Conservation (phyloP, 1,140 invertebrate species). For the Trachymyrmex septentrionalis region DNA sequence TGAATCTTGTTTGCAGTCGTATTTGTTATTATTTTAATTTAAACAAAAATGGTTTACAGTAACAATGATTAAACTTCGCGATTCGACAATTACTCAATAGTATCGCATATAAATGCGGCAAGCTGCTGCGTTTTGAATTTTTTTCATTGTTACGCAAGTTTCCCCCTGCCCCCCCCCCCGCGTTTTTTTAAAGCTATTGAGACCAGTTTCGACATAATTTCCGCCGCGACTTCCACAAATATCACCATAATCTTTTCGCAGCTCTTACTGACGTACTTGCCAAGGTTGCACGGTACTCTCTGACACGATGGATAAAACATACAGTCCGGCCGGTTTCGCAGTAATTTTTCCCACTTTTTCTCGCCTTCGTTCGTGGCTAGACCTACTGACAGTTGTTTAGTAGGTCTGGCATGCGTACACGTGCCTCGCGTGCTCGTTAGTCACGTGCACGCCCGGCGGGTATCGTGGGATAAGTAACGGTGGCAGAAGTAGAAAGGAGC, state of each 20-base stretch:
- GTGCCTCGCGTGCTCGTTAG: conserved; percentile 67
- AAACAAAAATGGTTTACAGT: not conserved
- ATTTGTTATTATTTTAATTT: not conserved
- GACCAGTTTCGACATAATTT: conserved; percentile 52
- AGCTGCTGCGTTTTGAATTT: conserved; percentile 19
- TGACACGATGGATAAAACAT: conserved; percentile 48
- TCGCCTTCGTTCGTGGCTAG: conserved; percentile 51
- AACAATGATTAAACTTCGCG: conserved; percentile 10
- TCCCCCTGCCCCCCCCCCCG: no score
- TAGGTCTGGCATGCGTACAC: conserved; percentile 75
- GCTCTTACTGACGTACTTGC: conserved; percentile 41
- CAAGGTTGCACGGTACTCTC: conserved; percentile 69
- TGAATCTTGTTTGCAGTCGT: not conserved
- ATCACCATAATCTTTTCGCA: conserved; percentile 27
- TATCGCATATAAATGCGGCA: not conserved
- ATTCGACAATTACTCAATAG: conserved; percentile 45
- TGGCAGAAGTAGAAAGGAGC: conserved; percentile 51
- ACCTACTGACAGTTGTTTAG: conserved; percentile 62
- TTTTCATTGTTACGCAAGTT: conserved; percentile 39
- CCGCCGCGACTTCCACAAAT: conserved; percentile 25
- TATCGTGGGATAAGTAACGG: conserved; percentile 68
- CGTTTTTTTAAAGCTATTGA: conserved; percentile 8
- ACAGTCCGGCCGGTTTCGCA: conserved; percentile 66
- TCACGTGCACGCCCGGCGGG: conserved; percentile 69
- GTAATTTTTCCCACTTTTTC: conserved; percentile 70